Conservation (phyloP, 2,797 vertebrate species). For the Fistularia commersonii region DNA sequence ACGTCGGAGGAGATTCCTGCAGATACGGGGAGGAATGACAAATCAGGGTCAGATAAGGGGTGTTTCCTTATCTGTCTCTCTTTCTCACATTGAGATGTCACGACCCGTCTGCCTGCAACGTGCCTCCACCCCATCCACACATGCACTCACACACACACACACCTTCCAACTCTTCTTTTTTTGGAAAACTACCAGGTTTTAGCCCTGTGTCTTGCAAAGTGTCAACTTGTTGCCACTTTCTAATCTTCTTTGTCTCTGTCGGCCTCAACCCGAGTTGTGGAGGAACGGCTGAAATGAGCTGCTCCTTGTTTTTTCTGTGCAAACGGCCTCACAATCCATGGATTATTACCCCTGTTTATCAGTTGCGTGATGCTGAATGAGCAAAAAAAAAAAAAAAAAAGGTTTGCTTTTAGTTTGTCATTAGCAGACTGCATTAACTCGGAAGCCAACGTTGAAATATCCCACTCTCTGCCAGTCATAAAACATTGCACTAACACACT, state of each 20-base stretch:
- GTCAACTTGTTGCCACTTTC: no score
- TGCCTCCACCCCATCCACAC: no score
- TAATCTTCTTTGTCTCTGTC: no score
- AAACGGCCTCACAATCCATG: constrained; percentile 7
- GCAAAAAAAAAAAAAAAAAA: no score
- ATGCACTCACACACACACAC: background rate
- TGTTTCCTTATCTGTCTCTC: constrained; percentile 40
- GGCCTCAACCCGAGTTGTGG: no score
- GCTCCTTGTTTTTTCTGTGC: constrained; percentile 6
- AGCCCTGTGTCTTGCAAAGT: no score
- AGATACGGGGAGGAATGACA: constrained; percentile 24
- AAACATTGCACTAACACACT: no score
- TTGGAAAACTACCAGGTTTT: no score
- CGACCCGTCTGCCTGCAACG: no score
- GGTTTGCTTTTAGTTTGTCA: no score
- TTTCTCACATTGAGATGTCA: constrained; percentile 17
- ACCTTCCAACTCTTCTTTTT: constrained; percentile 24
- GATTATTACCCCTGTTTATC: constrained; percentile 20
- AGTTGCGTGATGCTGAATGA: constrained; percentile 14
- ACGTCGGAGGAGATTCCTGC: constrained; percentile 14
- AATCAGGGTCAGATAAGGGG: constrained; percentile 57
- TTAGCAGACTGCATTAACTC: background rate
- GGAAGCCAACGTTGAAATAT: no score
- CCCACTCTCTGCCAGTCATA: no score
- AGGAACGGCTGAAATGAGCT: background rate